These are phyloP conservation scores for Sitobion miscanthi DNA, from an alignment of 1,140 invertebrate genomes.

Conservation along the genomic window DNA sequence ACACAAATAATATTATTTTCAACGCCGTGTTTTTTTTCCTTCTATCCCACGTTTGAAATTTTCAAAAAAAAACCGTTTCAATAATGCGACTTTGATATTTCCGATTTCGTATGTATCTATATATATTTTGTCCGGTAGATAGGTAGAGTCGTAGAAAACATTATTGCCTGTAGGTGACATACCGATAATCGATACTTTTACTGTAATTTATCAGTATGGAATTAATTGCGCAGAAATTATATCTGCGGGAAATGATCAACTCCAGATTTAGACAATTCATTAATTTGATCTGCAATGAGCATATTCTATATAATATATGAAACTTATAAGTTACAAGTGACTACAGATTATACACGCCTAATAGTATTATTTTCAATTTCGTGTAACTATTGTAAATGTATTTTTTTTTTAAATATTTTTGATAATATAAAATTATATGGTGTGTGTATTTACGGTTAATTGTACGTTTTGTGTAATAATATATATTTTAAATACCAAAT, in stretches of 20 bases:
- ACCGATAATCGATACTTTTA: background rate
- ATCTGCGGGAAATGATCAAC: background rate
- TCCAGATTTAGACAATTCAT: background rate
- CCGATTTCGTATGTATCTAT: too few species aligned
- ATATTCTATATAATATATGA: background rate
- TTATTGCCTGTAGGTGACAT: background rate
- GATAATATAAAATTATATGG: background rate
- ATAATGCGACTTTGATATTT: background rate
- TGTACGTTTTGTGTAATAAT: background rate
- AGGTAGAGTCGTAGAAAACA: too few species aligned
- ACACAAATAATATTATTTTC: slow-evolving; percentile 5
- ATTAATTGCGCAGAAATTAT: background rate
- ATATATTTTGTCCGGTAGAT: too few species aligned
- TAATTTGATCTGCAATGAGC: background rate
- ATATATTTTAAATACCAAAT: too few species aligned
- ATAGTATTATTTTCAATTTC: too few species aligned
- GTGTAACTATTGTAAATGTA: too few species aligned
- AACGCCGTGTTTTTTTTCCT: background rate
- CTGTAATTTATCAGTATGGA: background rate
- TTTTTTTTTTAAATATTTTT: background rate
- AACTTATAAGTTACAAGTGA: too few species aligned
- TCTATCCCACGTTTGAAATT: background rate
- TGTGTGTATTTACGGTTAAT: background rate
- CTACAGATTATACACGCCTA: background rate
- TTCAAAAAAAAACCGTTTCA: background rate